Evolutionary conservation across 2,888 invertebrate genomes (phyloP), one percentile per base, ranked within the genome.

Genomic region (Thymelicus acteon): DNA sequence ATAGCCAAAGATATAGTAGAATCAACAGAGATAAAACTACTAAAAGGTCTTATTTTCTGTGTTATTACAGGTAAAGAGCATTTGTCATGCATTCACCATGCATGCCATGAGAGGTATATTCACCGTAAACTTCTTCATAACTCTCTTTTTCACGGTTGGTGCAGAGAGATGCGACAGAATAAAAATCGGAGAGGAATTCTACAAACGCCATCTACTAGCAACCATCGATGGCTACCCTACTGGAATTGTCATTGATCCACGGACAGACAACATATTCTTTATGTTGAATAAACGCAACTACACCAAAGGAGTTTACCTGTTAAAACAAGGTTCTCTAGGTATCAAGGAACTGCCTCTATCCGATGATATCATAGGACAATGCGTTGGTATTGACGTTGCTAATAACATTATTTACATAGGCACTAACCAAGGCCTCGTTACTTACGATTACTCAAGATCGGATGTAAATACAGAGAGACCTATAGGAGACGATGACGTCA

Each of bases 201-300:
- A 88, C 81, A 93, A 92, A 67, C 79, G 92, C 2, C 89, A 91
- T 13, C 81, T 93, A 0, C 85, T 93, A 2, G 92, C 93, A 0
- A 87, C 88, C 2, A 87, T 93, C 1, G 92, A 93, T 62, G 93
- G 93, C 0, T 92, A 89, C 58, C 87, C 93, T 0, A 91, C 92
- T 0, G 90, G 90, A 6, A 84, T 93, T 37, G 89, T 88, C 0
- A 75, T 90, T 8, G 93, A 93, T 61, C 88, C 91, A 0, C 81
- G 80, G 72, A 91, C 90, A 0, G 93, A 93, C 0, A 82, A 93
- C 73, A 85, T 93, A 63, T 92, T 92, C 76, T 93, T 93, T 71
- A 83, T 91, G 0, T 82, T 93, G 0, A 90, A 93, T 62, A 93
- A 93, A 79, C 82, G 85, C 19, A 93, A 93, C 72, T 92, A 91